Evolutionary conservation across 2,888 invertebrate genomes (phyloP).

Genomic region (Hirtodrosophila cameraria): DNA sequence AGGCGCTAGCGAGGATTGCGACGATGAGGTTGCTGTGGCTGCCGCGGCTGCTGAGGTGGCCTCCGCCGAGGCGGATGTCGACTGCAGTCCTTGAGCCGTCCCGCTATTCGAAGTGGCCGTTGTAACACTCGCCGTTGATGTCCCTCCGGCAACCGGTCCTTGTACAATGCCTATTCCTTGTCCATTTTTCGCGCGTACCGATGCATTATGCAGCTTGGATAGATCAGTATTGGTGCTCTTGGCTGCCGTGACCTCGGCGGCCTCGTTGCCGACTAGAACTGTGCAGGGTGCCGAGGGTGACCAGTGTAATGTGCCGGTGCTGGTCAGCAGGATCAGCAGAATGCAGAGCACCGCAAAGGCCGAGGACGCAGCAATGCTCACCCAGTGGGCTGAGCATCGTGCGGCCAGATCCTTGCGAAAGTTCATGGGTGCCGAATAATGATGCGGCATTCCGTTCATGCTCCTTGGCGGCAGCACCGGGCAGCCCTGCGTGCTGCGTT

Average conservation of each 20-base stretch:
- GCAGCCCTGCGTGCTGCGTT: constrained; percentile 86
- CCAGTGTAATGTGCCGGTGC: constrained; percentile 93
- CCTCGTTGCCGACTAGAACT: constrained; percentile 92
- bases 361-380: constrained; percentile 94
- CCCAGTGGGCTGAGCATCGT: constrained; percentile 96
- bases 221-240: constrained; percentile 89
- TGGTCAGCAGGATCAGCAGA: constrained; percentile 93
- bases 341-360: constrained; percentile 92
- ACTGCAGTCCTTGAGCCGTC: constrained; percentile 84
- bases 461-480: constrained; percentile 90
- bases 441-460: constrained; percentile 86
- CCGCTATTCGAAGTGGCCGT: constrained; percentile 84
- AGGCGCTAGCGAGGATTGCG: constrained; percentile 85
- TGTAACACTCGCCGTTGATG: constrained; percentile 70
- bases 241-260: constrained; percentile 88
- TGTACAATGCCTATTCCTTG: constrained; percentile 85
- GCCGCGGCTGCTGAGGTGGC: constrained; percentile 87
- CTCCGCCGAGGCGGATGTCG: constrained; percentile 82
- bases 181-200: constrained; percentile 86
- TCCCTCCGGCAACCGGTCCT: constrained; percentile 85
- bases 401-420: constrained; percentile 94
- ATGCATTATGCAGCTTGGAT: constrained; percentile 88
- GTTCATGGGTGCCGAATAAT: constrained; percentile 93
- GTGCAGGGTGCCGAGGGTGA: constrained; percentile 93
- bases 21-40: constrained; percentile 87